Conservation (phyloP, 1,140 invertebrate species). For the Drosophila busckii region DNA sequence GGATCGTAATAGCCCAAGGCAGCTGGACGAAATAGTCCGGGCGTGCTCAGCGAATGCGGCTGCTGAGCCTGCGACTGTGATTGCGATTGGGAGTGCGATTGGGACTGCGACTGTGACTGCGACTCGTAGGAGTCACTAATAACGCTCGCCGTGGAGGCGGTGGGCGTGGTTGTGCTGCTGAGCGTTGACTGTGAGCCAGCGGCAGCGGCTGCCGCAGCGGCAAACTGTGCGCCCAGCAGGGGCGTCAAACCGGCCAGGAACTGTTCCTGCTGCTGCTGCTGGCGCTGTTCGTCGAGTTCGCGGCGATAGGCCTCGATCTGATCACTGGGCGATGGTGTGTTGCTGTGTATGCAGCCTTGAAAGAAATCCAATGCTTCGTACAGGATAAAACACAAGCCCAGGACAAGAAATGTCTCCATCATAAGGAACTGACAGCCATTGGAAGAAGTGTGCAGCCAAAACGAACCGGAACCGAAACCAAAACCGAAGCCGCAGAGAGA, state of each 20-base stretch:
- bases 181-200: constrained; percentile 57
- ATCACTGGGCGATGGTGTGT: constrained; percentile 64
- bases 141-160: constrained; percentile 59
- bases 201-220: constrained; percentile 57
- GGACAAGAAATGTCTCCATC: constrained; percentile 79
- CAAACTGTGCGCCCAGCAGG: constrained; percentile 65
- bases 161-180: constrained; percentile 56
- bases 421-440: constrained; percentile 75
- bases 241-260: constrained; percentile 71
- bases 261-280: constrained; percentile 77
- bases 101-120: constrained; percentile 45
- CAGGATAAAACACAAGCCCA: constrained; percentile 79
- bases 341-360: constrained; percentile 78
- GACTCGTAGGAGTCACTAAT: constrained; percentile 62
- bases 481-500: constrained; percentile 2
- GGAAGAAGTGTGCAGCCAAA: constrained; percentile 34
- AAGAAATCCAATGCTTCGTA: constrained; percentile 79
- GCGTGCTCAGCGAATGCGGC: constrained; percentile 60
- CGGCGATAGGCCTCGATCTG: constrained; percentile 77
- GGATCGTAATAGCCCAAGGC: constrained; percentile 65
- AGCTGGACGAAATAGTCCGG: constrained; percentile 52
- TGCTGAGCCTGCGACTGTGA: constrained; percentile 51
- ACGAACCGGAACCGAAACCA: constrained; percentile 23
- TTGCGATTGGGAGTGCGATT: constrained; percentile 43
- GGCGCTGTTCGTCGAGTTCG: constrained; percentile 76